Evolutionary conservation across 92 coral and sea anemone species (phyloP), one percentile per base, ranked within the genome.

Genomic region (Parazoanthus atlanticus): DNA sequence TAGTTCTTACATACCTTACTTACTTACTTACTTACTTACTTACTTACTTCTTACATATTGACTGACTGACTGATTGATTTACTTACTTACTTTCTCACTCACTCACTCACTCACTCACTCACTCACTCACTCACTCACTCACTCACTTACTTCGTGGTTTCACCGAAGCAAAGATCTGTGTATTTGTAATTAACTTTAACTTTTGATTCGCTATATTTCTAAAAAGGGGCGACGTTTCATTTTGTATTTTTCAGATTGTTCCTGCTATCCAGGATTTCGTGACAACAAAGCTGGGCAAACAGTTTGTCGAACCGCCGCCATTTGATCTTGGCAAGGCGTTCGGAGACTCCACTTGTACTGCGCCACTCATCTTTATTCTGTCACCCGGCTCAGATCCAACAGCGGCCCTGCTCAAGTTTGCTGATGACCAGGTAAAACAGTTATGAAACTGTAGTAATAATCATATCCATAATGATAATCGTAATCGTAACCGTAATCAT

Each of bases 351-450:
- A 93, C 91, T 88, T 95, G 98, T 29, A 93, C 98, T 38, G 99
- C 95, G 41, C 99, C 99, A 2, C 97, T 96, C 77, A 95, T 97
- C 93, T 97, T 97, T 65, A 95, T 97, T 69, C 90, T 97, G 46
- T 97, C 99, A 29, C 99, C 99, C 5, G 99, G 99, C 72, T 97
- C 99, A 15, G 99, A 97, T 91, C 99, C 99, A 32, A 97, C 99
- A 1, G 99, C 99, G 21, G 99, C 99, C 12, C 88, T 97, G 75
- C 97, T 97, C 74, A 97, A 97, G 93, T 97, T 97, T 84, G 99
- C 99, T 26, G 99, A 97, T 86, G 99, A 97, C 40, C 99, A 97
- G 98, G 98, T 96, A 80, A 47, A 28, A 17, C 21, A 16, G 2
- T 71, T 71, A 7, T n/a, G 31, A 23, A 38, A 0, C 56, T 6